Base-by-base conservation (phyloP, 2,113 vertebrate genomes). In the Cathartes aura region DNA sequence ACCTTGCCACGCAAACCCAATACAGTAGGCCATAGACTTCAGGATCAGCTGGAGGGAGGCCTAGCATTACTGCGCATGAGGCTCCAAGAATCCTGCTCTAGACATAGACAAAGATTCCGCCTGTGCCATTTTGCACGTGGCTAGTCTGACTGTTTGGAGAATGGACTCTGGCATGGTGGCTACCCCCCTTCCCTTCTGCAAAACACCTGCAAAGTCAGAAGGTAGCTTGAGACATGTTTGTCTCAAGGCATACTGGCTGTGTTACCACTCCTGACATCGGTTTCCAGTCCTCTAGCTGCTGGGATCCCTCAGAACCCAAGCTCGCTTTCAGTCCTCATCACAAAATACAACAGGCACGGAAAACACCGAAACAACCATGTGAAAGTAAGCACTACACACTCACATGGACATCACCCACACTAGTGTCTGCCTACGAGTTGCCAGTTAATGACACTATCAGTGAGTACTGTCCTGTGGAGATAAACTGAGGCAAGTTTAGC, bases 1-100 rank as follows among this genome's bases (percentile, higher is more conserved):
- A n/a, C n/a, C n/a, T n/a, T n/a, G n/a, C n/a, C n/a, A n/a, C n/a
- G n/a, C n/a, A n/a, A n/a, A n/a, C n/a, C n/a, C n/a, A n/a, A n/a
- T n/a, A n/a, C n/a, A n/a, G n/a, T n/a, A n/a, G n/a, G n/a, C 20
- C 1, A 1, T 0, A 13, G 8, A 42, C 20, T 74, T 21, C 2
- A 5, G 36, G 19, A 68, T 32, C 40, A 56, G 19, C 16, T 15
- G 26, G 36, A 73, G 27, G 21, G 0, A 1, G n/a, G 12, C 27
- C 63, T 70, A 50, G 34, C 30, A 56, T 19, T 64, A 30, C 36
- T 23, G 24, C 14, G 15, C 9, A 1, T 43, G 68, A 72, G 30
- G 36, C 26, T 73, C 48, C 60, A 60, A 75, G 24, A 82, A 6
- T 56, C 48, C 64, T 87, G 29, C 58, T 92, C 40, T 23, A 85